A percentile compares a stretch with the other conserved stretches of the same genome.
Evolutionary conservation across 2,113 vertebrate genomes (phyloP).

Genomic region (Falco punctatus): DNA sequence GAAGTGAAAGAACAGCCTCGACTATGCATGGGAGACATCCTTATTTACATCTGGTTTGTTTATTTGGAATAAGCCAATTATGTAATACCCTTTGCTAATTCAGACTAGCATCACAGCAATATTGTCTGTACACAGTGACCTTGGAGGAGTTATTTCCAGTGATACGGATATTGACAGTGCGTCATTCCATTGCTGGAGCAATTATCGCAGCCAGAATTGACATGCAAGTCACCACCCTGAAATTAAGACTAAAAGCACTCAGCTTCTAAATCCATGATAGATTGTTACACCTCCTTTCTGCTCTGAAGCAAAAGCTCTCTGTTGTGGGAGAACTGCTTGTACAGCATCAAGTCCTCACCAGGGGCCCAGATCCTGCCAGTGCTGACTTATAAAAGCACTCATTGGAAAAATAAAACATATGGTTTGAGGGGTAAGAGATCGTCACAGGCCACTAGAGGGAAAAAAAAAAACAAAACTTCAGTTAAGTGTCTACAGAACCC

Average conservation of each 20-base stretch:
- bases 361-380: not conserved
- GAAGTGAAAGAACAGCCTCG: not conserved
- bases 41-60: not conserved
- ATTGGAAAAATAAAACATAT: not conserved
- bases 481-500: not conserved
- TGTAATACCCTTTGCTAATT: accelerated
- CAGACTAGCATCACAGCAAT: not conserved
- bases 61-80: not conserved
- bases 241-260: not conserved
- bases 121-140: not conserved
- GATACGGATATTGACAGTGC: not conserved
- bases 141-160: not conserved
- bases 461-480: not conserved
- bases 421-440: not conserved
- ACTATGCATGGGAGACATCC: not conserved
- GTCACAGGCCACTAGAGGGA: not conserved
- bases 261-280: not conserved
- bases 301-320: not conserved
- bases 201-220: not conserved
- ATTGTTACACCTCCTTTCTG: not conserved
- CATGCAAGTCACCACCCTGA: not conserved
- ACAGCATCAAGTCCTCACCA: not conserved
- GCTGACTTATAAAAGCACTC: not conserved
- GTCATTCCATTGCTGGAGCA: not conserved
- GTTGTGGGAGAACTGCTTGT: not conserved